Evolutionary conservation across 1,140 invertebrate genomes (phyloP).

Genomic region (Hypsibius dujardini): DNA sequence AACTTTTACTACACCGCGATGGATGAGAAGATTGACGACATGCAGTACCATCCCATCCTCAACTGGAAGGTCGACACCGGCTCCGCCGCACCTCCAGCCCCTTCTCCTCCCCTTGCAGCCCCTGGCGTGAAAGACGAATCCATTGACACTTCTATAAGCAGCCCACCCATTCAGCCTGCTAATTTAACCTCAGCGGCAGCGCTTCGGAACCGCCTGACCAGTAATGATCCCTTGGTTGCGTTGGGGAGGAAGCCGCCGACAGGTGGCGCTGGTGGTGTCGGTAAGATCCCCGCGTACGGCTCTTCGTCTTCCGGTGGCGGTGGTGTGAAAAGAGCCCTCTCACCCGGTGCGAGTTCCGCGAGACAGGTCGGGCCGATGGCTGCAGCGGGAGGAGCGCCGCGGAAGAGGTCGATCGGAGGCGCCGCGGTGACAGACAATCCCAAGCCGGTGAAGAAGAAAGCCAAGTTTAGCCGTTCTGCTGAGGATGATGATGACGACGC

Average conservation of each 20-base stretch:
- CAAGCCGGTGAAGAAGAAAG: neutral
- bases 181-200: neutral
- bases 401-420: neutral
- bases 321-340: neutral
- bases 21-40: neutral
- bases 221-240: neutral
- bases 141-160: neutral
- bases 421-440: slow-evolving; percentile 2
- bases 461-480: neutral
- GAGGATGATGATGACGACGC: neutral
- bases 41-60: neutral
- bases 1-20: neutral
- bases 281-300: neutral
- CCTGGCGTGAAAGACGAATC: neutral
- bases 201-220: neutral
- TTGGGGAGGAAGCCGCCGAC: neutral
- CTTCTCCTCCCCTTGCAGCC: neutral
- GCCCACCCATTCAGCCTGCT: neutral
- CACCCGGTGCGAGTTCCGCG: neutral
- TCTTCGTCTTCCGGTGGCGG: neutral
- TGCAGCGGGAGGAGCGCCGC: neutral
- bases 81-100: neutral
- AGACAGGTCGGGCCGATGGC: neutral
- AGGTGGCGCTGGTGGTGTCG: neutral
- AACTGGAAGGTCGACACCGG: neutral